phyloP scores from a whole-genome alignment of 1,140 invertebrate genomes.

The Thaumatotibia leucotreta region DNA sequence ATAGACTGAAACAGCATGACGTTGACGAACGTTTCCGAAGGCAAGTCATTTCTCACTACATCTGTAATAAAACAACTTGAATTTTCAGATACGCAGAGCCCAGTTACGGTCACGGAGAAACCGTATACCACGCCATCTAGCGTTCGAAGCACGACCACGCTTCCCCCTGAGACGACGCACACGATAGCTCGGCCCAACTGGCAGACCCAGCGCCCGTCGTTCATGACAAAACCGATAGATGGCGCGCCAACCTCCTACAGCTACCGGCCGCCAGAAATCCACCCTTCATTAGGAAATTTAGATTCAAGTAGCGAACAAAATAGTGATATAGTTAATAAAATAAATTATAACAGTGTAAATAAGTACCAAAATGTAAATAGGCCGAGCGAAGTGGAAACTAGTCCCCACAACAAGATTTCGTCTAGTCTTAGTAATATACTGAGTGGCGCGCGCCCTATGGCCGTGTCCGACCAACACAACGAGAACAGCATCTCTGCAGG shows the following conservation, averaged over 20 bases:
- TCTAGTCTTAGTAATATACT: conserved; percentile 73
- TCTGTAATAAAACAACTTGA: conserved; percentile 13
- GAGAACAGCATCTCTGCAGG: conserved; percentile 66
- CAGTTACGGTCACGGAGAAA: conserved; percentile 48
- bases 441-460: conserved; percentile 63
- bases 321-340: conserved; percentile 76
- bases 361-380: conserved; percentile 74
- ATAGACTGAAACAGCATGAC: no score
- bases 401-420: conserved; percentile 75
- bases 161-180: conserved; percentile 39
- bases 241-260: conserved; percentile 63
- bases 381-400: conserved; percentile 68
- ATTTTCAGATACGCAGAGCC: conserved; percentile 49
- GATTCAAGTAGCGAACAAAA: conserved; percentile 68
- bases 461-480: conserved; percentile 60
- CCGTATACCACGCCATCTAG: conserved; percentile 56
- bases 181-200: conserved; percentile 43
- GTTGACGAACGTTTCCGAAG: no score
- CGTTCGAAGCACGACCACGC: conserved; percentile 39
- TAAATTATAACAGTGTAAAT: conserved; percentile 73
- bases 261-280: conserved; percentile 65
- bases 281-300: conserved; percentile 62
- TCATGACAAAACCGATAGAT: conserved; percentile 76
- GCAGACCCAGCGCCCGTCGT: conserved; percentile 71
- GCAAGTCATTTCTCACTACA: no score